Percentiles rank a stretch among this genome's conserved stretches.
phyloP scores from a whole-genome alignment of 2,113 vertebrate species.

The Miniopterus natalensis region DNA sequence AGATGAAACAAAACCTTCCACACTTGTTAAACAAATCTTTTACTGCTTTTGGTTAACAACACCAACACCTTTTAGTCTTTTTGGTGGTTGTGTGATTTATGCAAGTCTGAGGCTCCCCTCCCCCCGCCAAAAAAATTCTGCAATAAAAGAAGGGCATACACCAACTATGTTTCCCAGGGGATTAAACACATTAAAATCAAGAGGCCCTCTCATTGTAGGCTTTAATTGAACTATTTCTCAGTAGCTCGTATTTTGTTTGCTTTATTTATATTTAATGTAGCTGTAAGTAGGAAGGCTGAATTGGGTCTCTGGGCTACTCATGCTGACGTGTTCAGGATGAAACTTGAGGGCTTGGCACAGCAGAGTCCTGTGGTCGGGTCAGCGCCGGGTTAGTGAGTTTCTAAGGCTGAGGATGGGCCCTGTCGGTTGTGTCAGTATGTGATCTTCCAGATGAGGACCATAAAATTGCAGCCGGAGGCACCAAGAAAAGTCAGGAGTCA shows the following conservation, averaged over 20 bases:
- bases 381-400: slow-evolving; percentile 78
- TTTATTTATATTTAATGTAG: slow-evolving; percentile 91
- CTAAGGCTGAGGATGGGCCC: slow-evolving; percentile 69
- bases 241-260: slow-evolving; percentile 86
- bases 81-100: slow-evolving; percentile 45
- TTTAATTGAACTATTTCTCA: slow-evolving; percentile 90
- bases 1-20: slow-evolving; percentile 19
- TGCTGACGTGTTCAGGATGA: slow-evolving; percentile 81
- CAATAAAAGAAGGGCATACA: slow-evolving; percentile 46
- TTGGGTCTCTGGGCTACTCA: slow-evolving; percentile 84
- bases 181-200: slow-evolving; percentile 85
- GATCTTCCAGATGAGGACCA: slow-evolving; percentile 60
- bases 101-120: neutral
- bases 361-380: slow-evolving; percentile 73
- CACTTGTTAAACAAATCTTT: slow-evolving; percentile 38
- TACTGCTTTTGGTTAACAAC: slow-evolving; percentile 67
- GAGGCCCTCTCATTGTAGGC: slow-evolving; percentile 72
- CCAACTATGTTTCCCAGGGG: slow-evolving; percentile 76
- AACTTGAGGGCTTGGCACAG: slow-evolving; percentile 78
- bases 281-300: slow-evolving; percentile 82
- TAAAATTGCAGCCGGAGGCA: slow-evolving; percentile 67
- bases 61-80: slow-evolving; percentile 70
- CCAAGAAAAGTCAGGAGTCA: slow-evolving; percentile 7
- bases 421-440: slow-evolving; percentile 20
- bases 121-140: neutral